These are phyloP conservation scores for Odiellus spinosus DNA, from an alignment of 2,888 invertebrate species.

Conservation along the genomic window DNA sequence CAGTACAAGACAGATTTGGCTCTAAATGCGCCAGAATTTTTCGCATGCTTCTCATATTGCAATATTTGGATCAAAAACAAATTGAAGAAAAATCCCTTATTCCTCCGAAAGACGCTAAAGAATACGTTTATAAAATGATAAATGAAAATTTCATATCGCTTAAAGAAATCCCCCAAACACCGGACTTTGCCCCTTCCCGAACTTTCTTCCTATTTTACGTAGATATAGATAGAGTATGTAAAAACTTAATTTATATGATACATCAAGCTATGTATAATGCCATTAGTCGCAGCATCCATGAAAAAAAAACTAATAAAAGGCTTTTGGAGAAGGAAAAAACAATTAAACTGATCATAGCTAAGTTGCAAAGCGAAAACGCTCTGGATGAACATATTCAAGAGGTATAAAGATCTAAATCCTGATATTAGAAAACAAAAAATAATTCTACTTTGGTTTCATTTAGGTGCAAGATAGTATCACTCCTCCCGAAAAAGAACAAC, in stretches of 20 bases:
- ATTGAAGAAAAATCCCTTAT: conserved; percentile 86
- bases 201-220: conserved; percentile 61
- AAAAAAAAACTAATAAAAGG: conserved; percentile 50
- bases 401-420: conserved; percentile 33
- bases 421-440: conserved; percentile 1
- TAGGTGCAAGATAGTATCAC: conserved; percentile 73
- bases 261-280: conserved; percentile 54
- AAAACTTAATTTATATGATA: conserved; percentile 50
- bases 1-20: conserved; percentile 70
- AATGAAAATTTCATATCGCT: conserved; percentile 44
- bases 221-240: conserved; percentile 43
- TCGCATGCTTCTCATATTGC: conserved; percentile 59
- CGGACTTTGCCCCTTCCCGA: conserved; percentile 60
- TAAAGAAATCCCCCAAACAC: conserved; percentile 34
- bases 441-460: conserved; percentile 15
- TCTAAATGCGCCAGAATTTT: conserved; percentile 72
- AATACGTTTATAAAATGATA: conserved; percentile 63
- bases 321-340: conserved; percentile 72
- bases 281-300: conserved; percentile 47
- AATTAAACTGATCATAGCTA: conserved; percentile 61
- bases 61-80: conserved; percentile 75
- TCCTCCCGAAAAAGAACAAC: conserved; percentile 59
- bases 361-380: conserved; percentile 59
- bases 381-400: conserved; percentile 62
- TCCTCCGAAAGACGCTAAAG: conserved; percentile 80